Evolutionary conservation across 1,140 invertebrate species (phyloP).

Genomic region (Cydia splendana): DNA sequence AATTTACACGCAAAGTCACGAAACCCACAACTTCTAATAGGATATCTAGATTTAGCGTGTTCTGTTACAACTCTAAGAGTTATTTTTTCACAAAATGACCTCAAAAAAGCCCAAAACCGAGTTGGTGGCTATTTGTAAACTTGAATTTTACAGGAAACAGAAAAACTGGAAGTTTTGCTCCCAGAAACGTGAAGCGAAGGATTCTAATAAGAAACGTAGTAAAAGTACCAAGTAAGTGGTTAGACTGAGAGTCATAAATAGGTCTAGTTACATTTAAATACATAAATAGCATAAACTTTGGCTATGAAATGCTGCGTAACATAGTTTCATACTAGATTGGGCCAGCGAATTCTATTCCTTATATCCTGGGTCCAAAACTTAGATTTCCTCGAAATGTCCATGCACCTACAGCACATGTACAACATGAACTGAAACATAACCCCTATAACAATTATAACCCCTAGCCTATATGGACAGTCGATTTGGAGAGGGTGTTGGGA

Average conservation of each 20-base stretch:
- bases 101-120: conserved; percentile 40
- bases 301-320: background rate
- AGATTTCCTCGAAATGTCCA: background rate
- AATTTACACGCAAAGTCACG: background rate
- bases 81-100: background rate
- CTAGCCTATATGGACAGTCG: too few relatives aligned
- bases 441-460: too few relatives aligned
- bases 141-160: conserved; percentile 60
- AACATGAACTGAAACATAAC: too few relatives aligned
- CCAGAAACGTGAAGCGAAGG: conserved; percentile 38
- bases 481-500: too few relatives aligned
- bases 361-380: background rate
- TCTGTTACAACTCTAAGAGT: background rate
- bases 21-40: background rate
- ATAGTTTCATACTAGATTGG: background rate
- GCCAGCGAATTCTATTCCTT: background rate
- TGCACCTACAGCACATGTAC: too few relatives aligned
- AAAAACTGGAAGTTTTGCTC: conserved; percentile 54
- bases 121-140: conserved; percentile 50
- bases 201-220: background rate
- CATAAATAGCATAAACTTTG: background rate
- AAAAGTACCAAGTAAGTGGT: conserved; percentile 3
- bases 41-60: background rate
- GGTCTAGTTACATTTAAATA: background rate
- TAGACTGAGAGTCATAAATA: background rate